Conservation (phyloP, 1,140 invertebrate species). For the Drosophila sucinea region DNA sequence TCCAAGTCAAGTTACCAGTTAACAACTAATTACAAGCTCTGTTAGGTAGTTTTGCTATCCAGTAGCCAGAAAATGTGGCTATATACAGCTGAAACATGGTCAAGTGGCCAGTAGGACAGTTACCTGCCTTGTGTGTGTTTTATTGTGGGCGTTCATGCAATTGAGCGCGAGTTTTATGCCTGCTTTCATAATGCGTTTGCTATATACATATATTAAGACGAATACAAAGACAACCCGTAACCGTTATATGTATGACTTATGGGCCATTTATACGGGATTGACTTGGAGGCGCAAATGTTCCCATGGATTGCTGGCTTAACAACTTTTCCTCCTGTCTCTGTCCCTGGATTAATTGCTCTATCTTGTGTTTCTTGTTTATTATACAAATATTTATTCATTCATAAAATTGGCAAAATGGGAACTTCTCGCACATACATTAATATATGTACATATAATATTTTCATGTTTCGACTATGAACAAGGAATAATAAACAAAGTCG, state of each 20-base stretch:
- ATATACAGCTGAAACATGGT: constrained; percentile 2
- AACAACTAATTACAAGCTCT: constrained; percentile 58
- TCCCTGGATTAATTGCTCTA: too few species aligned
- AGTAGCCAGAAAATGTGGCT: constrained; percentile 20
- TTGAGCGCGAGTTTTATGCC: constrained; percentile 35
- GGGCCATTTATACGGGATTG: not conserved
- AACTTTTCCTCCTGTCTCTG: not conserved
- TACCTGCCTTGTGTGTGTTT: not conserved
- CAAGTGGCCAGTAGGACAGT: constrained; percentile 33
- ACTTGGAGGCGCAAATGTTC: not conserved
- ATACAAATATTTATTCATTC: not conserved
- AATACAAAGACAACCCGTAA: not conserved
- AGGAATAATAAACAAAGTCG: too few species aligned
- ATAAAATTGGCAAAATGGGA: not conserved
- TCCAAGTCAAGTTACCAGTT: constrained; percentile 22
- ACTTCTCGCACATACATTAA: not conserved
- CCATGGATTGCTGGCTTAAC: constrained; percentile 1
- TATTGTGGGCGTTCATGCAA: constrained; percentile 30
- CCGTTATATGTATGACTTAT: constrained; percentile 4
- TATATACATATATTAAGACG: not conserved
- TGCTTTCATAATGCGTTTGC: constrained; percentile 14
- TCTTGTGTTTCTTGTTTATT: not conserved
- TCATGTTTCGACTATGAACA: not conserved
- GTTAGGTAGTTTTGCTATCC: constrained; percentile 28
- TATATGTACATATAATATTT: too few species aligned